phyloP scores from a whole-genome alignment of 2,113 vertebrate species.

The Abramis brama region DNA sequence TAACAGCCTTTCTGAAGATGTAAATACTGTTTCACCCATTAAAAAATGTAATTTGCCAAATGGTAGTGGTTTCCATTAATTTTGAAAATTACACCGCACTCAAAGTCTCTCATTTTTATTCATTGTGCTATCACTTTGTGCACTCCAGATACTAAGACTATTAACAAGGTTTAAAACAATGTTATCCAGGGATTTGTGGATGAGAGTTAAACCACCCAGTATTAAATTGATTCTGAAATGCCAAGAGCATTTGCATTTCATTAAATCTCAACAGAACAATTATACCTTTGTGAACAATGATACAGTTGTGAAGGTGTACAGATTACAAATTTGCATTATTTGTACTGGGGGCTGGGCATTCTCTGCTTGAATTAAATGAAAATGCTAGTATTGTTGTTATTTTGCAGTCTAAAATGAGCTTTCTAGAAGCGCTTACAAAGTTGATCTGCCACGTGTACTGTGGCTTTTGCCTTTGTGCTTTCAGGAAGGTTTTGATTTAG shows the following conservation, averaged over 20 bases:
- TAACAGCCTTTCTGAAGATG: constrained; percentile 35
- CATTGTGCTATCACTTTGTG: constrained; percentile 53
- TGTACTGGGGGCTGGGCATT: neutral
- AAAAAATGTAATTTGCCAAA: constrained; percentile 58
- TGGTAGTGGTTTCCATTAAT: constrained; percentile 55
- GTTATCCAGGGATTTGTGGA: constrained; percentile 62
- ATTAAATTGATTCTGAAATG: constrained; percentile 63
- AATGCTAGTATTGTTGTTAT: neutral
- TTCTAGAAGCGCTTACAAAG: neutral
- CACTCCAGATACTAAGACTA: constrained; percentile 59
- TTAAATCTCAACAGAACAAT: constrained; percentile 58
- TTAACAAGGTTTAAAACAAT: constrained; percentile 63
- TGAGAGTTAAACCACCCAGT: constrained; percentile 59
- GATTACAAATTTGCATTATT: constrained; percentile 47
- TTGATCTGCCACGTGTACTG: neutral
- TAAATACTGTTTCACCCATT: constrained; percentile 55
- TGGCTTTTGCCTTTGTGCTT: constrained; percentile 15
- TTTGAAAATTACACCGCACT: constrained; percentile 55
- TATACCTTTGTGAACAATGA: constrained; percentile 49
- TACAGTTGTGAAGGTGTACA: constrained; percentile 49
- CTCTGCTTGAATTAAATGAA: neutral
- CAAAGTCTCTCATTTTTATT: constrained; percentile 59
- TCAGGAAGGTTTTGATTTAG: constrained; percentile 35
- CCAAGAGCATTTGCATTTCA: constrained; percentile 58
- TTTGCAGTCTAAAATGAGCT: neutral